phyloP scores from a whole-genome alignment of 2,888 invertebrate species.

The Aphidius colemani region DNA sequence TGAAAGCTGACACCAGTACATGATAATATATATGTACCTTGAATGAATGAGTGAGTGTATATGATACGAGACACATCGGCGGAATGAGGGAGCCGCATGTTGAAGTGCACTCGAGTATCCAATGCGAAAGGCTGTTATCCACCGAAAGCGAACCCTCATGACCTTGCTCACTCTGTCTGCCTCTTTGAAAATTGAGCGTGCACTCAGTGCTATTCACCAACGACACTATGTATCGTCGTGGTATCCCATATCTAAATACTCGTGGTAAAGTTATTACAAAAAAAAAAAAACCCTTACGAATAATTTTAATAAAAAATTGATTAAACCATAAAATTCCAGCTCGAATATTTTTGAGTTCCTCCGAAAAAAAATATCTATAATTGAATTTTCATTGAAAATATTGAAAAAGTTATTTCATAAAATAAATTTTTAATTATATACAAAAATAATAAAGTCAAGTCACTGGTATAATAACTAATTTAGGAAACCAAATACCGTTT shows the following conservation, averaged over 20 bases:
- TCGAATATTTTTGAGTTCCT: background rate
- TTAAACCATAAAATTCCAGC: no score
- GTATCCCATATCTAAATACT: no score
- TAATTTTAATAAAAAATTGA: background rate
- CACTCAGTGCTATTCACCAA: background rate
- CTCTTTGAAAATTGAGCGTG: slow-evolving; percentile 21
- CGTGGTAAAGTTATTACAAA: no score
- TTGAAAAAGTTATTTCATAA: background rate
- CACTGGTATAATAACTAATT: background rate
- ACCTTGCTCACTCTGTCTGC: slow-evolving; percentile 30
- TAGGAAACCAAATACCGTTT: background rate
- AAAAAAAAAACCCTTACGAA: background rate
- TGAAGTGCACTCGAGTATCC: slow-evolving; percentile 34
- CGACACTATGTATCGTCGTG: background rate
- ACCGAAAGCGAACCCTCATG: slow-evolving; percentile 23
- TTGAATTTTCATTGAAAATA: background rate
- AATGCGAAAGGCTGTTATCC: slow-evolving; percentile 17
- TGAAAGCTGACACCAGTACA: slow-evolving; percentile 35
- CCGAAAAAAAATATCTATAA: no score
- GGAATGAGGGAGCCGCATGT: slow-evolving; percentile 26
- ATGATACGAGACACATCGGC: slow-evolving; percentile 20
- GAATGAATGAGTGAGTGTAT: slow-evolving; percentile 2
- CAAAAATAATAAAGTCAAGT: background rate
- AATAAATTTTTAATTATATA: background rate
- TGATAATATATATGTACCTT: slow-evolving; percentile 7